Percentiles rank a stretch among this genome's conserved stretches.
phyloP scores from a whole-genome alignment of 2,888 invertebrate genomes.

The Ornithoptera alexandrae region DNA sequence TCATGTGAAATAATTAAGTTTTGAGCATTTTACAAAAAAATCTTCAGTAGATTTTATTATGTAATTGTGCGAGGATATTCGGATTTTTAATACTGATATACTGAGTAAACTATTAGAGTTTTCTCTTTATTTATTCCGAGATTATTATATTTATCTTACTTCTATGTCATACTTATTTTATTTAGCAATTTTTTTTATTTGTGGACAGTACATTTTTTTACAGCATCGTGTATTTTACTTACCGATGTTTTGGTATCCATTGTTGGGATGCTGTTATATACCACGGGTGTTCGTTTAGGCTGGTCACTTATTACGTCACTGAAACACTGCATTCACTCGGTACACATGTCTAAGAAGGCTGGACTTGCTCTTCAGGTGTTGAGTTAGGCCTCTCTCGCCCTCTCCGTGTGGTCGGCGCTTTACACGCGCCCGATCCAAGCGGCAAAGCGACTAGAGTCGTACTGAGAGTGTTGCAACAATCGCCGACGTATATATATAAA shows the following conservation, averaged over 20 bases:
- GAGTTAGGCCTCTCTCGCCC: conserved; percentile 74
- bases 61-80: too few relatives aligned
- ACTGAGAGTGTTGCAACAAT: conserved; percentile 78
- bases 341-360: conserved; percentile 68
- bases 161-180: conserved; percentile 9
- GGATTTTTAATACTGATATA: too few relatives aligned
- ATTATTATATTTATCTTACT: neutral
- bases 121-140: too few relatives aligned
- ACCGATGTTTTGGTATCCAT: conserved; percentile 76
- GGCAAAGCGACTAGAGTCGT: conserved; percentile 81
- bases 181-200: conserved; percentile 11
- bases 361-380: conserved; percentile 50
- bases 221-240: conserved; percentile 42
- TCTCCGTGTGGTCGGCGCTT: conserved; percentile 77
- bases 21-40: too few relatives aligned
- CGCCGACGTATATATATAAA: conserved; percentile 76
- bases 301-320: conserved; percentile 71
- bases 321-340: conserved; percentile 74
- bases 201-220: conserved; percentile 28
- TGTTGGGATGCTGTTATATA: conserved; percentile 38
- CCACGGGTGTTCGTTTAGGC: conserved; percentile 41
- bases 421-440: conserved; percentile 73
- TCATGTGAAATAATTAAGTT: too few relatives aligned
- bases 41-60: too few relatives aligned
- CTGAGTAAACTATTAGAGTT: too few relatives aligned